Base-by-base conservation (phyloP, 1,140 invertebrate genomes). In the Drosophila dunni region DNA sequence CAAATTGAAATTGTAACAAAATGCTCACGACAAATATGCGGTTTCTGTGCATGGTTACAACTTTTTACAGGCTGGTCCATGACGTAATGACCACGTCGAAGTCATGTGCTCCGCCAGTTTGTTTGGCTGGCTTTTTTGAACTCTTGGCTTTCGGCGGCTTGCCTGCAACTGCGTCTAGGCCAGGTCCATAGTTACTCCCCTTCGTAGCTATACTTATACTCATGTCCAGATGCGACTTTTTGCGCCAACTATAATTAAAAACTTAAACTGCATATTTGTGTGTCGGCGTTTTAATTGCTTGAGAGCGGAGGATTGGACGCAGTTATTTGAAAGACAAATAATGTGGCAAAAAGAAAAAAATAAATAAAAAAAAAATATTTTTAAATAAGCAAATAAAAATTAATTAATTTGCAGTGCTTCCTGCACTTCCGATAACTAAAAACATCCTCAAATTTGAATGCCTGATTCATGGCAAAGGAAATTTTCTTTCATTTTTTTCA, bases 1-100 rank as follows among this genome's bases (percentile, higher is more conserved):
- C 69, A 73, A 67, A 73, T 73, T 73, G 70, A 73, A 73, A 73
- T 73, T 73, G 70, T 73, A 73, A 73, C 70, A 73, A 73, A 73
- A 73, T 73, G 70, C 70, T 73, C 70, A 73, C 70, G 70, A 73
- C 70, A 73, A 73, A 67, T 73, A 73, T 73, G 71, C 71, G 65
- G 71, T 74, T 46, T 40, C 56, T 71, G 44, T 57, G 70, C 45
- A 66, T 65, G 69, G 36, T 36, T 67, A 53, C 70, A 61, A 46
- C 63, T 51, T 45, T 66, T 29, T 46, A 24, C 33, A 53, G n/a
- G 50, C 42, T 20, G 44, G 9, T 38, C 46, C 48, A 73, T 74
- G 71, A 74, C 48, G 71, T 60, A 73, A 73, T 68, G 64, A 24
- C 56, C 48, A 51, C 64, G 34, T 54, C 40, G 46, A 44, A 73